Evolutionary conservation across 53 echinoderm and acorn worm species (phyloP), one percentile per base, ranked within the genome.

Genomic region (Zoroaster sp.): DNA sequence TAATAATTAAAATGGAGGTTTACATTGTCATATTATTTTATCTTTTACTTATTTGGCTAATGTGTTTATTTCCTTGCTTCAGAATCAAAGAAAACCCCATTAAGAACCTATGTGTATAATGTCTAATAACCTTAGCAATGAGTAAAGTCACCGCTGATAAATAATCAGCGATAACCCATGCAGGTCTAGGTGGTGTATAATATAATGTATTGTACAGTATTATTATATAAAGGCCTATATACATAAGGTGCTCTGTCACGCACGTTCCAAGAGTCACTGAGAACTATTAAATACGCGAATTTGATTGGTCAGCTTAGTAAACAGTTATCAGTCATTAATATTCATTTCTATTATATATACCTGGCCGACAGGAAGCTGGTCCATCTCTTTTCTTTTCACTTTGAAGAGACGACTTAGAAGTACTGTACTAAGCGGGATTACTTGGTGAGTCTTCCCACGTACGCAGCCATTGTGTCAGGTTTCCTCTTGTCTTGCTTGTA

Each of bases 341-440:
- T 59, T 59, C 25, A 59, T 59, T 25, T 59, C 63, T 59, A 25
- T 59, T 25, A 59, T 59, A 59, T 59, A 59, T 25, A 59, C 25
- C 70, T 52, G 51, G 31, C 14, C 28, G 47, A 7, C 51, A 18
- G 21, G 49, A 17, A 33, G 32, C 33, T 47, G 45, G 13, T 45
- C 76, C 15, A 49, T 76, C 52, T 45, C 18, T 75, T 69, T 69
- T 47, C 47, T 46, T 34, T 47, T 31, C 76, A 76, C 76, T 76
- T 76, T 76, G 51, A 52, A 34, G 34, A 32, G 76, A 34, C 8
- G 76, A 76, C 31, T 25, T 17, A 17, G 35, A 49, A 76, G n/a
- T 47, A 41, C 76, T 4, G 46, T 46, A 28, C 12, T 46, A 34
- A 49, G 49, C 23, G 9, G 74, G 51, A 30, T 46, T 31, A 75